These are phyloP conservation scores for Acrocephalus kingi DNA, from an alignment of 2,113 vertebrate genomes.

Conservation along the genomic window DNA sequence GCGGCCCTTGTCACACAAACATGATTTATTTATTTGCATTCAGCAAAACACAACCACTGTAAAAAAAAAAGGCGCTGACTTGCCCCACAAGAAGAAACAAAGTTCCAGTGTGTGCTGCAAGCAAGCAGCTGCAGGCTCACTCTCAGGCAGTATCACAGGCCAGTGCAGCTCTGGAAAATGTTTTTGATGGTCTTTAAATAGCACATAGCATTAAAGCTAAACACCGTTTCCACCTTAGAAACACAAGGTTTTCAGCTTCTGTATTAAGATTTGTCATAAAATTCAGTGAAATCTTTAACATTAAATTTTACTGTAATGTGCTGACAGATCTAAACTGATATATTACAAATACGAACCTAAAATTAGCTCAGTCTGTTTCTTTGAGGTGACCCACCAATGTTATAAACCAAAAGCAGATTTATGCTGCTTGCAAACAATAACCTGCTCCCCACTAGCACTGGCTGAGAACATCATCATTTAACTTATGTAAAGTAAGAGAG, in stretches of 20 bases:
- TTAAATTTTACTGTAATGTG: not conserved
- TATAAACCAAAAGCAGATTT: not conserved
- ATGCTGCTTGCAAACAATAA: not conserved
- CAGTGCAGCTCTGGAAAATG: not conserved
- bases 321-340: not conserved
- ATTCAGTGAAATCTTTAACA: not conserved
- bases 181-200: constrained; percentile 17
- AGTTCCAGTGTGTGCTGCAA: not conserved
- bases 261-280: not conserved
- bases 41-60: not conserved
- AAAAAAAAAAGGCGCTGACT: not conserved
- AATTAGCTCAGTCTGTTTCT: not conserved
- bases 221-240: not conserved
- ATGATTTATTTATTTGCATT: not conserved
- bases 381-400: not conserved
- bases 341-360: not conserved
- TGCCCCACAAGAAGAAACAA: not conserved
- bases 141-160: not conserved
- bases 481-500: not conserved
- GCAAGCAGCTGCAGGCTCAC: not conserved
- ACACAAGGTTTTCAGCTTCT: not conserved
- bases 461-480: not conserved
- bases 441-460: not conserved
- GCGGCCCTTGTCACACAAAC: not conserved
- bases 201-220: not conserved